phyloP scores from a whole-genome alignment of 1,140 invertebrate genomes.

The Cepaea nemoralis region DNA sequence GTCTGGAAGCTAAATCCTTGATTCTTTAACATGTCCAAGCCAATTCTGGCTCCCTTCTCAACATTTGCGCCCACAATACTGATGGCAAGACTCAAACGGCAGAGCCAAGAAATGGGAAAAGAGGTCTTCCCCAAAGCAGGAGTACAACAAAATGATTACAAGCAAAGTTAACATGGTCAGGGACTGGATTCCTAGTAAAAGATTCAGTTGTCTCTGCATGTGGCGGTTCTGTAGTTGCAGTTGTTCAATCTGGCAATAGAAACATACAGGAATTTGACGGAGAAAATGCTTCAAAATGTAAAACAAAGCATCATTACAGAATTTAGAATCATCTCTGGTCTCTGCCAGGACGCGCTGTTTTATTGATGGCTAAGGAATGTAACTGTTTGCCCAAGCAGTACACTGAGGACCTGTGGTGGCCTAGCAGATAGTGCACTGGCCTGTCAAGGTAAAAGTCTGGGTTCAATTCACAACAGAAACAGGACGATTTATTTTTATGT shows the following conservation, averaged over 20 bases:
- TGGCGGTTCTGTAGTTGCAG: constrained; percentile 36
- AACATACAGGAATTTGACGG: not conserved
- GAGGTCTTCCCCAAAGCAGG: constrained; percentile 37
- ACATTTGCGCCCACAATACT: constrained; percentile 37
- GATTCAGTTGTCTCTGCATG: constrained; percentile 31
- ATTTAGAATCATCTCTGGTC: too few species aligned
- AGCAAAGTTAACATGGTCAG: constrained; percentile 26
- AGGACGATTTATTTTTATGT: too few species aligned
- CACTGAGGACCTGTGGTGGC: too few species aligned
- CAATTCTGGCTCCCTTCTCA: not conserved
- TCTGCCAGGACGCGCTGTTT: too few species aligned
- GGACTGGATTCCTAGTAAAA: constrained; percentile 35
- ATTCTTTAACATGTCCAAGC: not conserved
- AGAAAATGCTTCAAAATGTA: too few species aligned
- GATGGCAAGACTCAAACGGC: constrained; percentile 39
- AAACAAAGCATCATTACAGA: too few species aligned
- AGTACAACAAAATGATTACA: constrained; percentile 35
- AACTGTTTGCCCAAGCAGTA: too few species aligned
- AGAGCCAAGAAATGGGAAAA: constrained; percentile 38
- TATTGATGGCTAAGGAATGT: too few species aligned
- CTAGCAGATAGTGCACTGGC: too few species aligned
- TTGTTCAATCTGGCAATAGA: constrained; percentile 31
- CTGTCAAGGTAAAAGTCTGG: too few species aligned
- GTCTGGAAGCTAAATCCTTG: not conserved
- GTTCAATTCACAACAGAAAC: too few species aligned